Base-by-base conservation (phyloP, 1,140 invertebrate species). In the Heliconius hewitsoni region DNA sequence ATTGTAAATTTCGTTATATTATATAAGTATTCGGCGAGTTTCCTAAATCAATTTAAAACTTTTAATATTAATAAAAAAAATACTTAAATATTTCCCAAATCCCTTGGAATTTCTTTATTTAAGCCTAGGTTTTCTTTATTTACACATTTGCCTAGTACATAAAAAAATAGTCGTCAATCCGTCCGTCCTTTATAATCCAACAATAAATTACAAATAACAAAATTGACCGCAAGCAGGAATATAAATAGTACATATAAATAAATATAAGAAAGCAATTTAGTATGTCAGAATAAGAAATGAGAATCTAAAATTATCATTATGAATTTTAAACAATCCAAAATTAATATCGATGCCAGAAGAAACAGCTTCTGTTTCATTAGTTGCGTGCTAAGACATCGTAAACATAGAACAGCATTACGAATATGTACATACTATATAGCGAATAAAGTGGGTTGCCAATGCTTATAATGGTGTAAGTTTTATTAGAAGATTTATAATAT, bases 281-380 rank as follows among this genome's bases (percentile, higher is more conserved):
- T 52, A 42, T 70, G 60, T 66, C 60, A 66, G 60, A 27, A 66
- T 66, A 66, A 66, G 60, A 66, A 66, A 79, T 78, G 76, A 70
- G 74, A 30, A 52, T 81, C 73, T 81, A 79, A 80, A 82, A 83
- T 82, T 79, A 80, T 30, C 78, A 76, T 79, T 82, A 83, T 83
- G 83, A 83, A 85, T 85, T 85, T 85, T 79, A 82, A 85, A 79
- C 84, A 83, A 83, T 85, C 75, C 82, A 30, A 73, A 79, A 83
- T 83, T 77, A 80, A 82, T 77, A 55, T 27, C 74, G 74, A 39
- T 85, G 76, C 80, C 77, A 75, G 78, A 82, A 73, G 78, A 79
- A 74, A 37, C 77, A 76, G 81, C 80, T 83, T 76, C 81, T 84
- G 78, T 82, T 84, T 83, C 73, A 81, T 82, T 83, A 77, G 71